These are phyloP conservation scores for Lasioglossum villosulum DNA, from an alignment of 2,888 invertebrate genomes.

Conservation along the genomic window DNA sequence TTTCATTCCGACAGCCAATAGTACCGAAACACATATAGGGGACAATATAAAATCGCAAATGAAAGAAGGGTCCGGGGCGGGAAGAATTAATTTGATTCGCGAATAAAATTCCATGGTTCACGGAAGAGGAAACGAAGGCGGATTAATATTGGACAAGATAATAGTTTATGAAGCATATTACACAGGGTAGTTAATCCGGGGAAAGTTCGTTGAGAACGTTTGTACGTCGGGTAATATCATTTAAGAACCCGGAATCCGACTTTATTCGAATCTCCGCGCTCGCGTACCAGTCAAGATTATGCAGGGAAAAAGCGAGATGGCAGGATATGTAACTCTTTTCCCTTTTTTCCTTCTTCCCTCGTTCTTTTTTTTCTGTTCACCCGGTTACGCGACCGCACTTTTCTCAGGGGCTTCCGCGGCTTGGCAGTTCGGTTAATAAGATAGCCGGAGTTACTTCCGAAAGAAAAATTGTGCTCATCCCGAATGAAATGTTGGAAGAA, in stretches of 20 bases:
- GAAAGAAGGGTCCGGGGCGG: neutral
- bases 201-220: neutral
- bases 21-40: too few relatives aligned
- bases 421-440: constrained; percentile 41
- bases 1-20: neutral
- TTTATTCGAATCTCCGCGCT: constrained; percentile 9
- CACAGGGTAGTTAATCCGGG: neutral
- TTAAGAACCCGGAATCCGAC: neutral
- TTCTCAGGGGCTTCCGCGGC: neutral
- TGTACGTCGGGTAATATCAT: constrained; percentile 8
- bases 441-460: constrained; percentile 5
- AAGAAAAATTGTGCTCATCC: constrained; percentile 41
- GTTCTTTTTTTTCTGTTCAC: neutral
- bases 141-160: neutral
- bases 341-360: neutral
- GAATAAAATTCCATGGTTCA: neutral
- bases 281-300: constrained; percentile 7
- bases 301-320: neutral
- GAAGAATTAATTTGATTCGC: neutral
- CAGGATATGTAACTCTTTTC: constrained; percentile 1
- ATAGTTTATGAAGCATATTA: neutral
- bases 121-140: neutral
- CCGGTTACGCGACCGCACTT: neutral
- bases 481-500: constrained; percentile 20
- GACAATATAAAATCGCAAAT: neutral